Base-by-base conservation (phyloP, 2,113 vertebrate species). In the Hoplias malabaricus region DNA sequence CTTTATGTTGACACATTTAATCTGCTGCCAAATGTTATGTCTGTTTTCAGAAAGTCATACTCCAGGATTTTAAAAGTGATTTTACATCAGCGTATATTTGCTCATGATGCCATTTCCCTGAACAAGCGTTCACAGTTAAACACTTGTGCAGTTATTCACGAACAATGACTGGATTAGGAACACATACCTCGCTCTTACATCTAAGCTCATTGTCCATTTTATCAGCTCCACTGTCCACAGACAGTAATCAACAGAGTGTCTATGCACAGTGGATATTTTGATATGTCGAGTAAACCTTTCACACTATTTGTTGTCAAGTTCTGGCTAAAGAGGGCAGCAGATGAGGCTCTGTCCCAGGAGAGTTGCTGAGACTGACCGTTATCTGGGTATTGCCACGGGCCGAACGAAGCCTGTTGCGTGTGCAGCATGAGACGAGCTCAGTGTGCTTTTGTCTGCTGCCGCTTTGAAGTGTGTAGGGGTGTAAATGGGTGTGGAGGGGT, bases 391-490 rank as follows among this genome's bases (percentile, higher is more conserved):
- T 1, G 48, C 48, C 48, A 53, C n/a, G 23, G 48, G 48, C 48
- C n/a, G 48, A 53, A 21, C 48, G 21, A 53, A 21, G 48, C 48
- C 48, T 53, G 48, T 53, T 53, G 21, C 48, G 7, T 8, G 48
- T 21, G n/a, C 7, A 2, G 48, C 48, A 3, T 21, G n/a, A 36
- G 31, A 33, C 27, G 19, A 19, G 61, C 56, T 13, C 56, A 93
- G 91, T 93, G 92, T 90, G 94, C 94, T 95, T 53, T 94, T 92
- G 95, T 96, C 94, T 94, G 94, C 94, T 93, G 94, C 90, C 91
- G 94, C 97, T 99, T 98, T 98, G 96, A 99, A 97, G 96, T 98
- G 92, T 89, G 86, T n/a, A n/a, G n/a, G n/a, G n/a, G n/a, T n/a
- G n/a, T n/a, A n/a, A 93, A 92, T 94, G 91, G 93, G 94, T 96